Conservation (phyloP, 2,888 invertebrate species). For the Campopleginae sp. region DNA sequence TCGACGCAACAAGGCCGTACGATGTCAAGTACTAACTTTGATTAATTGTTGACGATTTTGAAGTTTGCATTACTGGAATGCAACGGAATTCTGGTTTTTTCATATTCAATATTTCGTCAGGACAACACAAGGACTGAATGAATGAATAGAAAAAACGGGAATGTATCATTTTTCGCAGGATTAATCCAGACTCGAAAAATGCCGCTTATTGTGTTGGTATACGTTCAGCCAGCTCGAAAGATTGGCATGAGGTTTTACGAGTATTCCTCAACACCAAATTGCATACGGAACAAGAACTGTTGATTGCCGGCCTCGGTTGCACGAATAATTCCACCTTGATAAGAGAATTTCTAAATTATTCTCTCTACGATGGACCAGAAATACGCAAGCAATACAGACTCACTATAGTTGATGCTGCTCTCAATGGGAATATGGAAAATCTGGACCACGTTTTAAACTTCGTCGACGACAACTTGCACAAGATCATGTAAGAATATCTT, state of each 20-base stretch:
- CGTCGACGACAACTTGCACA: conserved; percentile 71
- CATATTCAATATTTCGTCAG: too few species aligned
- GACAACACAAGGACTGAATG: too few species aligned
- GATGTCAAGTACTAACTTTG: not conserved
- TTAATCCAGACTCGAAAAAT: conserved; percentile 69
- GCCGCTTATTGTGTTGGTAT: conserved; percentile 69
- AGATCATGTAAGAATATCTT: conserved; percentile 71
- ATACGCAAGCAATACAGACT: conserved; percentile 75
- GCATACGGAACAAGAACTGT: conserved; percentile 70
- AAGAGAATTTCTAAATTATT: conserved; percentile 64
- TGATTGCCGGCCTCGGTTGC: conserved; percentile 70
- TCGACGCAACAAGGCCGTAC: not conserved
- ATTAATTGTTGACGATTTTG: not conserved
- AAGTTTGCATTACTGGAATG: too few species aligned
- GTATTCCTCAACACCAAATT: conserved; percentile 67
- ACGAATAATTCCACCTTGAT: conserved; percentile 65
- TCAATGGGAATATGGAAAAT: conserved; percentile 71
- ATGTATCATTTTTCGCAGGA: conserved; percentile 47
- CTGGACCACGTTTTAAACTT: conserved; percentile 72
- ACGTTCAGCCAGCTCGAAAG: conserved; percentile 55
- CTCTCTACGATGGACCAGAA: conserved; percentile 61
- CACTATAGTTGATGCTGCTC: conserved; percentile 71
- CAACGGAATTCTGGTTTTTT: too few species aligned
- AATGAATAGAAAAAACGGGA: not conserved
- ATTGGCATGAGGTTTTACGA: conserved; percentile 65